phyloP scores from a whole-genome alignment of 2,888 invertebrate species.

The Idaea dimidiata region DNA sequence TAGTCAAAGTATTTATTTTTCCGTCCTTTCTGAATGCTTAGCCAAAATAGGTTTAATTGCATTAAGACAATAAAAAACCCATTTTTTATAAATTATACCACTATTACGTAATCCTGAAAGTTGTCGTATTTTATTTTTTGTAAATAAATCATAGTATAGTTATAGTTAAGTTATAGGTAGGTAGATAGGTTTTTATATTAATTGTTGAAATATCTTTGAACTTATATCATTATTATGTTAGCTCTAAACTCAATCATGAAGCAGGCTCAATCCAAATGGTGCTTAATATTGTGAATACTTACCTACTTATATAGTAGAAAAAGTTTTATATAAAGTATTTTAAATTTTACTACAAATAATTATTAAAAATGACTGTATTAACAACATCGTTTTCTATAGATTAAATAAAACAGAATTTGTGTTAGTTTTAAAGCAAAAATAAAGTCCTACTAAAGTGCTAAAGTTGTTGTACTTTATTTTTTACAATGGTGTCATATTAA shows the following conservation, averaged over 20 bases:
- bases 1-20: conserved; percentile 42
- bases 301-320: too few relatives aligned
- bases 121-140: too few relatives aligned
- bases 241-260: conserved; percentile 32
- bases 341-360: too few relatives aligned
- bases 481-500: too few relatives aligned
- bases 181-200: conserved; percentile 11
- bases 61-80: not conserved
- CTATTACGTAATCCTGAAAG: not conserved
- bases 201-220: conserved; percentile 12
- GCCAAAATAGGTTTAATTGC: conserved; percentile 12
- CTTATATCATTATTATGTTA: conserved; percentile 21
- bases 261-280: conserved; percentile 59
- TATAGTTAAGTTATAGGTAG: not conserved
- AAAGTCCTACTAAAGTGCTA: too few relatives aligned
- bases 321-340: too few relatives aligned
- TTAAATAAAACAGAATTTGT: too few relatives aligned
- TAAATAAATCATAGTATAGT: too few relatives aligned
- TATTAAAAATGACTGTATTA: too few relatives aligned
- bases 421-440: too few relatives aligned
- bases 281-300: conserved; percentile 42
- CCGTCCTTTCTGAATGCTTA: conserved; percentile 12
- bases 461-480: too few relatives aligned
- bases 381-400: too few relatives aligned
- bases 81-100: not conserved